Conservation (phyloP, 1,140 invertebrate species). For the Sinella curviseta region DNA sequence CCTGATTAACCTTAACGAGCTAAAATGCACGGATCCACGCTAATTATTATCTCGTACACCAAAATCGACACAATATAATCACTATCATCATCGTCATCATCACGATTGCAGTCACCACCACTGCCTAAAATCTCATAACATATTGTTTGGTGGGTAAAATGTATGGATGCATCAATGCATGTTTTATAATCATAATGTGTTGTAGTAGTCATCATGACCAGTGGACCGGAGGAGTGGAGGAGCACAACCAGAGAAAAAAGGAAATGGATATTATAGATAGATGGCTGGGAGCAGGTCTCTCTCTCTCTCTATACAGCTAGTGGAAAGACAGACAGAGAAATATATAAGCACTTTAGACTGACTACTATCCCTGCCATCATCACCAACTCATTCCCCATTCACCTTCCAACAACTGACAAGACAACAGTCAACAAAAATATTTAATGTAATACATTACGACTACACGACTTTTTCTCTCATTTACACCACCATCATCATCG, state of each 20-base stretch:
- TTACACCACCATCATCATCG: constrained; percentile 5
- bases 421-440: not conserved
- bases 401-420: constrained; percentile 11
- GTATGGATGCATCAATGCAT: not conserved
- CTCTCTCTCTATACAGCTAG: no score
- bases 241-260: not conserved
- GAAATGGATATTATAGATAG: not conserved
- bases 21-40: constrained; percentile 41
- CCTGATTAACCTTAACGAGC: constrained; percentile 49
- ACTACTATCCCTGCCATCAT: no score
- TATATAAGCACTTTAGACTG: not conserved
- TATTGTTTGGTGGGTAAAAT: not conserved
- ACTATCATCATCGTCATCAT: no score
- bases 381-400: not conserved
- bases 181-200: not conserved
- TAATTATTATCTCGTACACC: constrained; percentile 47
- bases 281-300: not conserved
- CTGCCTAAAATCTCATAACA: not conserved
- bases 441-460: not conserved
- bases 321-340: not conserved
- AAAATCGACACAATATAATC: constrained; percentile 11
- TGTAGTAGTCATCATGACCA: constrained; percentile 2
- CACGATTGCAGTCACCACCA: not conserved
- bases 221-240: not conserved
- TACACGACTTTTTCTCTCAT: constrained; percentile 1